These are phyloP conservation scores for Lasioglossum lativentre DNA, from an alignment of 2,888 invertebrate species.

Conservation along the genomic window DNA sequence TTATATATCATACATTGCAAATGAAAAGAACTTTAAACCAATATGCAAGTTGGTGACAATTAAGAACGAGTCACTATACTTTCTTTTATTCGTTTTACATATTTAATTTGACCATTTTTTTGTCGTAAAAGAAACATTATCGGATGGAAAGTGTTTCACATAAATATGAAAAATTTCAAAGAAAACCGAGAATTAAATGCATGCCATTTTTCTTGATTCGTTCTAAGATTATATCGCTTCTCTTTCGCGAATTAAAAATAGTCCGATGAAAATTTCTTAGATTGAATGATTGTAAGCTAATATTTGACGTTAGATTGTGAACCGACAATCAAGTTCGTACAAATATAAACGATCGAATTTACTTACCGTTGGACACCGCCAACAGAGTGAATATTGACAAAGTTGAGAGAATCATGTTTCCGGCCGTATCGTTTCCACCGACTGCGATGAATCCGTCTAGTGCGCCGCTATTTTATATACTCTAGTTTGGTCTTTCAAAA, in stretches of 20 bases:
- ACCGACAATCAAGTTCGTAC: neutral
- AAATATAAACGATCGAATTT: neutral
- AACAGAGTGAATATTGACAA: slow-evolving; percentile 48
- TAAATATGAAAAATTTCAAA: too few species aligned
- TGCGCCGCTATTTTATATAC: slow-evolving; percentile 50
- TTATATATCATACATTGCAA: neutral
- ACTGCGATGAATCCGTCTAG: slow-evolving; percentile 9
- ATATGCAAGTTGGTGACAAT: neutral
- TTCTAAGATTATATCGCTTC: too few species aligned
- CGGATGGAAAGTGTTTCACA: too few species aligned
- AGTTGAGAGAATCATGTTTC: slow-evolving; percentile 44
- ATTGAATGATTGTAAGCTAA: neutral
- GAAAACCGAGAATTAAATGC: too few species aligned
- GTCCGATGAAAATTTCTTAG: neutral
- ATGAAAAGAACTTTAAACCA: neutral
- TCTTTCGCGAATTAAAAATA: too few species aligned
- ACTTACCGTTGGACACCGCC: slow-evolving; percentile 53
- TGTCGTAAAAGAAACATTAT: neutral
- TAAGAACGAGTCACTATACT: neutral
- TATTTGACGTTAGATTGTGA: neutral
- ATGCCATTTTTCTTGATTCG: too few species aligned
- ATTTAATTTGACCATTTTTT: neutral
- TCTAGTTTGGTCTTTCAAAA: slow-evolving; percentile 15
- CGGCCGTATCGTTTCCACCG: neutral
- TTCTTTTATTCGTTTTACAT: neutral